A percentile compares a stretch with the other conserved stretches of the same genome.
Conservation (phyloP, 2,888 invertebrate species). For the Eristalis intricaria region DNA sequence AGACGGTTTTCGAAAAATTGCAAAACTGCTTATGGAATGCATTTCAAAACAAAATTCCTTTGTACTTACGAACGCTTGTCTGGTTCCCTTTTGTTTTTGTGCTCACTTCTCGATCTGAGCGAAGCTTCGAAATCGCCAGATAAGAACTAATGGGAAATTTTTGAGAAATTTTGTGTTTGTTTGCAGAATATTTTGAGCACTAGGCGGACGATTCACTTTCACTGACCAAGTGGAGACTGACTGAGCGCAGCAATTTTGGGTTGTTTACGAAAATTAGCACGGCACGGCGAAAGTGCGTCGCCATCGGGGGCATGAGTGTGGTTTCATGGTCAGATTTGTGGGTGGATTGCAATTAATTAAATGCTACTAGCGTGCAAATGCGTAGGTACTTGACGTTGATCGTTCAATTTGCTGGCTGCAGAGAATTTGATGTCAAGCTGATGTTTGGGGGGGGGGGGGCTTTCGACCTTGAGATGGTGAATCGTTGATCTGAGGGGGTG, state of each 20-base stretch:
- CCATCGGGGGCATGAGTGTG: background rate
- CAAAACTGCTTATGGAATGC: background rate
- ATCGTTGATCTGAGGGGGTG: too few species aligned
- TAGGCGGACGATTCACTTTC: conserved; percentile 38
- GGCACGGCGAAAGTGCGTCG: too few species aligned
- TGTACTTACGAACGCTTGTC: background rate
- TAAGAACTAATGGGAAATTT: background rate
- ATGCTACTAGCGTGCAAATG: background rate
- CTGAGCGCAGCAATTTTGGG: conserved; percentile 14
- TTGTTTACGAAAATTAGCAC: background rate
- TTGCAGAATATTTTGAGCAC: background rate
- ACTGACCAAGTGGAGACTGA: conserved; percentile 36
- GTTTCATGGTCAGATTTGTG: background rate
- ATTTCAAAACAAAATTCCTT: background rate
- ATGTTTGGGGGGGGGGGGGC: too few species aligned
- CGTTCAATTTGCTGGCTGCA: background rate
- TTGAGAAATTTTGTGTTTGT: background rate
- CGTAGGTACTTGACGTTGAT: background rate
- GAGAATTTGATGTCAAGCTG: too few species aligned
- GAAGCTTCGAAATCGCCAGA: background rate
- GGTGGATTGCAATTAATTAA: background rate
- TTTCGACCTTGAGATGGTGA: too few species aligned
- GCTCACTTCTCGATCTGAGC: background rate
- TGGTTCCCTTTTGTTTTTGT: background rate
- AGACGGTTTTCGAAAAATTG: background rate